Conservation (phyloP, 2,888 invertebrate genomes). For the Podotricha telesiphe region DNA sequence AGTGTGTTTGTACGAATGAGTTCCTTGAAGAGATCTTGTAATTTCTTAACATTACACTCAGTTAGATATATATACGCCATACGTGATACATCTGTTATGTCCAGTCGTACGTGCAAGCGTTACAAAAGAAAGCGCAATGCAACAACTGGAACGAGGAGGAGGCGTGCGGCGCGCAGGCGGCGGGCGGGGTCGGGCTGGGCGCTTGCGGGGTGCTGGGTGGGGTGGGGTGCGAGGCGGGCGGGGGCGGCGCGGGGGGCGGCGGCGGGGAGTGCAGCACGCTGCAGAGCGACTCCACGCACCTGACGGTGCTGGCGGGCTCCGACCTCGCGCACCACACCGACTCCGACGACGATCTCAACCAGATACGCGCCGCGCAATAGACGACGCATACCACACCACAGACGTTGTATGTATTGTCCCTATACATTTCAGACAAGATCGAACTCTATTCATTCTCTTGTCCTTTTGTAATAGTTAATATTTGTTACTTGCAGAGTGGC, state of each 20-base stretch:
- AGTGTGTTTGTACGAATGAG: too few relatives aligned
- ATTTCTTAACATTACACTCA: too few relatives aligned
- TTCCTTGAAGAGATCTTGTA: too few relatives aligned
- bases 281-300: conserved; percentile 90
- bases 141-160: conserved; percentile 74
- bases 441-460: too few relatives aligned
- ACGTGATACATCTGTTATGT: neutral
- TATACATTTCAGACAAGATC: too few relatives aligned
- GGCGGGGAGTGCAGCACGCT: conserved; percentile 89
- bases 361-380: conserved; percentile 66
- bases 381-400: neutral
- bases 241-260: conserved; percentile 77
- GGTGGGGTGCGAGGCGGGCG: conserved; percentile 53
- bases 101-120: conserved; percentile 90
- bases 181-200: conserved; percentile 42
- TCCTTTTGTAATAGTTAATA: neutral
- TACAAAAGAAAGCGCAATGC: conserved; percentile 89
- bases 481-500: neutral
- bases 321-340: conserved; percentile 83
- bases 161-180: conserved; percentile 33
- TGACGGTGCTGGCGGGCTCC: conserved; percentile 89
- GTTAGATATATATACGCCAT: too few relatives aligned
- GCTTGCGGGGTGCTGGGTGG: conserved; percentile 72
- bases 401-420: neutral
- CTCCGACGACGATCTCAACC: conserved; percentile 83